phyloP scores from a whole-genome alignment of 2,888 invertebrate species.

The Drepana falcataria region DNA sequence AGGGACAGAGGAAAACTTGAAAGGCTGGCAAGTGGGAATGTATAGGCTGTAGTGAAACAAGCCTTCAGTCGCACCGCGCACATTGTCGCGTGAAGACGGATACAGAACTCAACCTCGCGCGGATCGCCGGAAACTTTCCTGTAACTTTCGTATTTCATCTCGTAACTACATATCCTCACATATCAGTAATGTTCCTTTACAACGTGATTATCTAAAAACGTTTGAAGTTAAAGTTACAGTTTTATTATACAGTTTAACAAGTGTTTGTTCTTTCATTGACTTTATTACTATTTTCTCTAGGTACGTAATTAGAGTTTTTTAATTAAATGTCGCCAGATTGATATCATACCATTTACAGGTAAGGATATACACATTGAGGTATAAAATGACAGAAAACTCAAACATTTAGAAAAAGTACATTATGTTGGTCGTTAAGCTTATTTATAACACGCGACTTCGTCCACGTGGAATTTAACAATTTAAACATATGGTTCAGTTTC shows the following conservation, averaged over 20 bases:
- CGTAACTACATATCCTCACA: constrained; percentile 22
- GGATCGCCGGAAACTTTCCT: constrained; percentile 67
- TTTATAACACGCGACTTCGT: no score
- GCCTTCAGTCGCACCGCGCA: constrained; percentile 70
- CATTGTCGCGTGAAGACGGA: constrained; percentile 55
- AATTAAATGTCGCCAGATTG: no score
- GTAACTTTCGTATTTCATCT: constrained; percentile 49
- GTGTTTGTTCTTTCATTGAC: not conserved
- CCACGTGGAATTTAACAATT: no score
- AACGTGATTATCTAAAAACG: constrained; percentile 7
- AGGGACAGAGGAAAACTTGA: constrained; percentile 54
- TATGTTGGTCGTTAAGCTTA: no score
- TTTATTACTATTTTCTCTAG: no score
- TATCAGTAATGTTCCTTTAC: constrained; percentile 8
- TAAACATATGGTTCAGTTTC: no score
- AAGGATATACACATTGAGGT: no score
- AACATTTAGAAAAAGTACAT: no score
- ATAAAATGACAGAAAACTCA: no score
- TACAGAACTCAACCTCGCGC: constrained; percentile 32
- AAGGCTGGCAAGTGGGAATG: constrained; percentile 66
- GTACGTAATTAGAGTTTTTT: no score
- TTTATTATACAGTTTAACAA: not conserved
- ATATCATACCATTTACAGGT: no score
- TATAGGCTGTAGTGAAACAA: constrained; percentile 56
- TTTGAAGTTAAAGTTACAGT: not conserved